Conservation (phyloP, 2,113 vertebrate genomes). For the Psittacara wagleri region DNA sequence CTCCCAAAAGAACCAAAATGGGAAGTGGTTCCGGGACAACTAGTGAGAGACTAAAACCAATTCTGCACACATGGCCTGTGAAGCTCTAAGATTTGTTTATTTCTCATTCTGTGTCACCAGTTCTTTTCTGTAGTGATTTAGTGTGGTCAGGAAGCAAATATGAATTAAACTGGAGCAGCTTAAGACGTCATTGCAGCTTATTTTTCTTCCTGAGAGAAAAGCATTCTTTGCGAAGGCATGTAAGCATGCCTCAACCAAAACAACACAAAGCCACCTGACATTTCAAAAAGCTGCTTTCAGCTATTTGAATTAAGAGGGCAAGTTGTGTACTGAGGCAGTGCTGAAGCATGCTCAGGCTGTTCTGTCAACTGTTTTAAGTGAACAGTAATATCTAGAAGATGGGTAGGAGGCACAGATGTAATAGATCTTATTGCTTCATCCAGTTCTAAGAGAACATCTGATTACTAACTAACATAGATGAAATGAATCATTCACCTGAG, state of each 20-base stretch:
- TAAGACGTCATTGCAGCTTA: background rate
- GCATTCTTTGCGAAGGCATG: background rate
- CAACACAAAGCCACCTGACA: background rate
- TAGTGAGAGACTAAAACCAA: background rate
- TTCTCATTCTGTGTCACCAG: background rate
- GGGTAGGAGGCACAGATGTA: background rate
- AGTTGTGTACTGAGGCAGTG: background rate
- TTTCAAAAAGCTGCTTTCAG: background rate
- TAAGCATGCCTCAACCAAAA: background rate
- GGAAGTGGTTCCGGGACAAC: background rate
- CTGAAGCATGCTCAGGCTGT: background rate
- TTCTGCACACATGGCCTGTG: background rate
- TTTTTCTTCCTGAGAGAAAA: background rate
- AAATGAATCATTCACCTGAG: background rate
- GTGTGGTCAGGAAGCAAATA: background rate
- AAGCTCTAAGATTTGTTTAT: background rate
- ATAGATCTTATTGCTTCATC: background rate
- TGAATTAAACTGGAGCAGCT: background rate
- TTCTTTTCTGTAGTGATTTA: background rate
- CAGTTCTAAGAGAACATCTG: background rate
- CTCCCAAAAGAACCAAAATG: background rate
- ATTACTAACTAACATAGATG: background rate
- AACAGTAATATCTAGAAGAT: background rate
- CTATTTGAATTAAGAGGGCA: background rate
- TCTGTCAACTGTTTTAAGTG: background rate